Base-by-base conservation (phyloP, 2,888 invertebrate species). In the Fragum sueziense region DNA sequence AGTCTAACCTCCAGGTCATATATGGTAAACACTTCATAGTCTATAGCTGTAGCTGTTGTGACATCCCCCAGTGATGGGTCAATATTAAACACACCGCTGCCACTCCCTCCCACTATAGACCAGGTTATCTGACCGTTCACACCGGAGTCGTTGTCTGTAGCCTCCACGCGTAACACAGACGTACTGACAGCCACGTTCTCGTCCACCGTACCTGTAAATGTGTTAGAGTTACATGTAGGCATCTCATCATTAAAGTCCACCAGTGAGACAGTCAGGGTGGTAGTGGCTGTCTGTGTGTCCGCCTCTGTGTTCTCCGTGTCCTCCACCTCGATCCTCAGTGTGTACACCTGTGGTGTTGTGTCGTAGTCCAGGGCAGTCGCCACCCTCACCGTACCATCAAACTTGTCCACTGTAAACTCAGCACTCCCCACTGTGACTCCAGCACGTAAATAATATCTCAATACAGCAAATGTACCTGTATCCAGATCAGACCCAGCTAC, bases 301-400 rank as follows among this genome's bases (percentile, higher is more conserved):
- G 69, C 61, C 3, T 74, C 69, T 11, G 51, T 29, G 17, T 70
- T 73, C 4, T 79, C 80, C 0, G 87, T 87, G 67, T 88, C 89
- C 51, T 79, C 76, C 0, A 88, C 88, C 59, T 84, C 74, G 9
- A 89, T 75, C 0, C 76, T 79, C 0, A 89, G 74, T 9, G 41
- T 79, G 76, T 86, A 89, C 2, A 59, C 47, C 29, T 57, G 75
- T 11, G 82, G 78, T 11, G 72, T 33, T 7, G 82, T 84, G 72
- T 91, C 91, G 47, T 86, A 89, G 79, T 91, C 91, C n/a, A 91
- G 83, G 0, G 61, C 31, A 17, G 85, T 84, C 59, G 84, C 81
- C 2, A 89, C 87, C 4, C 86, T 79, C 4, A 91, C 74, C 29
- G 87, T 79, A 6, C 91, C 90, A 31, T 83, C 84, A 54, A 62